phyloP scores from a whole-genome alignment of 2,113 vertebrate species.

The Aleadryas rufinucha region DNA sequence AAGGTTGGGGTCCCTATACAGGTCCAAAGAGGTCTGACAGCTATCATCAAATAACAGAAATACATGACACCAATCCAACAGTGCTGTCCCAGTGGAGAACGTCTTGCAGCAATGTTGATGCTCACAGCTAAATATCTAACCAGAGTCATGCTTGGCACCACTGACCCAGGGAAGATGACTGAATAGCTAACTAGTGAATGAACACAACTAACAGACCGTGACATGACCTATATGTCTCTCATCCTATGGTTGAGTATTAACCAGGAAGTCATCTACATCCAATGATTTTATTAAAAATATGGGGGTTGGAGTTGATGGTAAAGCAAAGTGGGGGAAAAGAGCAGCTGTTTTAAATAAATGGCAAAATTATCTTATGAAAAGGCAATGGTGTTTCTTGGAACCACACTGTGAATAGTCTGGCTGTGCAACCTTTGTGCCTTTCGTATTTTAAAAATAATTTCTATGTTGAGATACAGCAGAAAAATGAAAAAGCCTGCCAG shows the following conservation, averaged over 20 bases:
- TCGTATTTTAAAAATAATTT: conserved; percentile 43
- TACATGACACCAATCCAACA: not conserved
- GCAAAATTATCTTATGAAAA: conserved; percentile 18
- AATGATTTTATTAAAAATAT: not conserved
- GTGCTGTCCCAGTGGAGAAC: not conserved
- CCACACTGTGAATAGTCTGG: conserved; percentile 1
- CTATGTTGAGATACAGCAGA: conserved; percentile 8
- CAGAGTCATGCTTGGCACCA: conserved; percentile 1
- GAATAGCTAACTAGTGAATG: conserved; percentile 49
- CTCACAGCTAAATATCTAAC: conserved; percentile 38
- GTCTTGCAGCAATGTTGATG: not conserved
- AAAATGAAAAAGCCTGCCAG: conserved; percentile 20
- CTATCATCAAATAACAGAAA: not conserved
- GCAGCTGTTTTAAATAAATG: conserved; percentile 20
- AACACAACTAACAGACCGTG: not conserved
- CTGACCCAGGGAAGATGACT: conserved; percentile 24
- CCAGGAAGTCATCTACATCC: conserved; percentile 11
- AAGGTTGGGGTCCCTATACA: not conserved
- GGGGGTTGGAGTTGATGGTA: not conserved
- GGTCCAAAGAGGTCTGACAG: not conserved
- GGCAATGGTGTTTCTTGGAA: not conserved
- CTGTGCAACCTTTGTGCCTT: not conserved
- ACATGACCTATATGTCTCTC: conserved; percentile 3
- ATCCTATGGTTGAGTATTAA: conserved; percentile 20
- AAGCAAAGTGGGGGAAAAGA: not conserved